Evolutionary conservation across 1,140 invertebrate genomes (phyloP).

Genomic region (Zophobas morio): DNA sequence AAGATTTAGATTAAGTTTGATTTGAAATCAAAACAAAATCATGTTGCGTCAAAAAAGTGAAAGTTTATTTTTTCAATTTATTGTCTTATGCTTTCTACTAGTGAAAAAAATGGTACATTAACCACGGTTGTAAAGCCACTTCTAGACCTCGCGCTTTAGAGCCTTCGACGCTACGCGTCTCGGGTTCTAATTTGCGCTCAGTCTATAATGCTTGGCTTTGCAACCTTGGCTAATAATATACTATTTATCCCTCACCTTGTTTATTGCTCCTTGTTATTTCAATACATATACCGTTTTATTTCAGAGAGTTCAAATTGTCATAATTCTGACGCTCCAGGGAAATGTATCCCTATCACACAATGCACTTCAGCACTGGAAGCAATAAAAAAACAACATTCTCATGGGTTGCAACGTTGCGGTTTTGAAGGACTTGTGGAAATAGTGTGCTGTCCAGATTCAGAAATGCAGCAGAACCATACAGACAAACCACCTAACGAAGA

Average conservation of each 20-base stretch:
- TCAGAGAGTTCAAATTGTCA: conserved; percentile 50
- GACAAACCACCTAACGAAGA: conserved; percentile 8
- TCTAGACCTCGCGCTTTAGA: too few relatives aligned
- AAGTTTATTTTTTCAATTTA: too few relatives aligned
- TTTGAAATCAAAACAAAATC: too few relatives aligned
- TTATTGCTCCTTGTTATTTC: background rate
- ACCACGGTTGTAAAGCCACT: too few relatives aligned
- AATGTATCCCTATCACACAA: conserved; percentile 51
- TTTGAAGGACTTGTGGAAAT: conserved; percentile 52
- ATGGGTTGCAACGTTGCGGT: conserved; percentile 56
- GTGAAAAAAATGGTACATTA: too few relatives aligned
- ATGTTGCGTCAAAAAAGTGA: too few relatives aligned
- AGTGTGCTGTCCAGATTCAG: conserved; percentile 56
- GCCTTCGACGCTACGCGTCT: too few relatives aligned
- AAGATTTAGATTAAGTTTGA: too few relatives aligned
- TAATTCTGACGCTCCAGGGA: conserved; percentile 44
- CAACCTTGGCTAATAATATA: too few relatives aligned
- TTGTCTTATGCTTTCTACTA: too few relatives aligned
- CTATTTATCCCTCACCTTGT: background rate
- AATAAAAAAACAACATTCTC: conserved; percentile 45
- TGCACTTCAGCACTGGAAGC: conserved; percentile 52
- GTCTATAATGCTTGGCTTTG: too few relatives aligned
- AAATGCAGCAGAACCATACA: background rate
- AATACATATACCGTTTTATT: background rate
- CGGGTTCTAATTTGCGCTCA: too few relatives aligned